Base-by-base conservation (phyloP, 2,113 vertebrate species). In the Neotragus moschatus region DNA sequence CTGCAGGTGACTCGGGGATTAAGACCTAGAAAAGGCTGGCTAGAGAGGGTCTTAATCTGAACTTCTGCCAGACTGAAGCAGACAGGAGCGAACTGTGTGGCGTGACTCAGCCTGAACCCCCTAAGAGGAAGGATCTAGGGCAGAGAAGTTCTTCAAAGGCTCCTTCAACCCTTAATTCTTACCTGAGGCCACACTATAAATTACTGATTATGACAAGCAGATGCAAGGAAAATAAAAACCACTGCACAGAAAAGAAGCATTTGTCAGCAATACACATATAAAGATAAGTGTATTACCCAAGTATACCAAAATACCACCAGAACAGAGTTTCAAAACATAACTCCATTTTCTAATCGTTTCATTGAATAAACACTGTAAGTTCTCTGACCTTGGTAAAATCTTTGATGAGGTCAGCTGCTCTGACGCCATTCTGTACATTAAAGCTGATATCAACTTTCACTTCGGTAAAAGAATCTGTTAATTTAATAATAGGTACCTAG, bases 381-480 rank as follows among this genome's bases (percentile, higher is more conserved):
- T 70, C 93, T 88, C 99, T 97, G 91, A 99, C 99, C 99, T 99
- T 99, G 98, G 99, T 99, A 98, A 99, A 99, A 96, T 99, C 99
- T 99, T 99, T 99, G 98, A 99, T 99, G 98, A 99, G 99, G 90
- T 99, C 99, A 60, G 99, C 99, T 86, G 99, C 99, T 99, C 99
- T 99, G 84, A 99, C 99, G 0, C 99, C 99, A 0, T 99, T 99
- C 97, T 99, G 99, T 97, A 99, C 99, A 86, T 99, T 99, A 99
- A 99, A 99, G 99, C 99, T 99, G 99, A 99, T 99, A 99, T 99
- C 99, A 97, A 99, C 99, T 99, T 99, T 99, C 95, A 99, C 99
- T 98, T 99, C 99, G 26, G 99, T 99, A 98, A 99, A 99, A 58
- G 99, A 99, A 98, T 99, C 99, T 15, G 99, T 99, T 98, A 99